Evolutionary conservation across 92 coral and sea anemone species (phyloP), one percentile per base, ranked within the genome.

Genomic region (Heliopora coerulea): DNA sequence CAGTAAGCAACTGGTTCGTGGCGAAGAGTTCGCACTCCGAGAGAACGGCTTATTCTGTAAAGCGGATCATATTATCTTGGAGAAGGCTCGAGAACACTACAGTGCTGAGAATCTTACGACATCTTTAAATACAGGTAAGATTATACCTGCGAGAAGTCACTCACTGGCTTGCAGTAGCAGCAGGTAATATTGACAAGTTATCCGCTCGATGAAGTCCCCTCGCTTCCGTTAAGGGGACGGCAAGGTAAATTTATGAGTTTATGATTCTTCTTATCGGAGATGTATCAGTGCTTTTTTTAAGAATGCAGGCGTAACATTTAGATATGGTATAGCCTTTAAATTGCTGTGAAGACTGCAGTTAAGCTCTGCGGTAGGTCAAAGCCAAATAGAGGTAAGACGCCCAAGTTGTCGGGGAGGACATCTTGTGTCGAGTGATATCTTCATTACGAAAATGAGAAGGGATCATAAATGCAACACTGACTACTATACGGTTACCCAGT

Each of bases 11-110:
- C 86, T 95, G 27, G 91, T 95, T 1, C 99, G 95, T 7, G 99
- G 99, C 33, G 99, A 95, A 64, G 99, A 95, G 54, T 95, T 85
- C 63, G 99, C 97, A 0, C 89, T 95, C 1, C 89, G 99, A 28
- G 99, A 95, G 54, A 90, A 95, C 35, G 99, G 99, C 19, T 64
- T 95, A 56, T 95, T 95, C 77, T 95, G 99, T 65, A 95, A 95
- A 58, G 99, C 90, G 27, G 99, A 95, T 86, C 96, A 95, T 75
- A 91, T 90, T 68, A 90, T 95, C 32, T 91, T 95, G 49, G 99
- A 95, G 85, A 95, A 90, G 65, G 99, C 99, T 0, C 86, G 77
- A 19, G 77, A 70, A 54, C 62, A 70, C 41, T 70, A 52, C 40
- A 50, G 30, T 37, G 63, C 26, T 0, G 77, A 70, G 3, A 70